Percentiles rank a stretch among this genome's conserved stretches.
Evolutionary conservation across 2,888 invertebrate species (phyloP).

Genomic region (Iphiclides podalirius): DNA sequence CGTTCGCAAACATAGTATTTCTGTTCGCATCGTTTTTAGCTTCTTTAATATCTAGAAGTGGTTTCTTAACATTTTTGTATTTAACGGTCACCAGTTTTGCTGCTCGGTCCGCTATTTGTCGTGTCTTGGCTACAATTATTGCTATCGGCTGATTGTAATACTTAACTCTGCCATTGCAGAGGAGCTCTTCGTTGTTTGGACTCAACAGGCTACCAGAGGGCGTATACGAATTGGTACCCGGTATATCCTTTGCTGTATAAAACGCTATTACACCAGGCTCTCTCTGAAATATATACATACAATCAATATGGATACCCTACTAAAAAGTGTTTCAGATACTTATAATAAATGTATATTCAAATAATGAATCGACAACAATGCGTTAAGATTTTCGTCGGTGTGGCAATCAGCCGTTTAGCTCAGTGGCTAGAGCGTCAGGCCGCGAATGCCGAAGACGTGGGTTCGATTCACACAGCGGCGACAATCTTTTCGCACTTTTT

Average conservation of each 20-base stretch:
- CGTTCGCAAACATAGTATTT: constrained; percentile 27
- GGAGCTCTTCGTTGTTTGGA: constrained; percentile 60
- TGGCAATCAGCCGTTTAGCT: too few species aligned
- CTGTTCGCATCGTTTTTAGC: constrained; percentile 39
- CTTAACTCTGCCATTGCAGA: constrained; percentile 42
- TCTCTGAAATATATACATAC: constrained; percentile 58
- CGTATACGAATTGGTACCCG: constrained; percentile 82
- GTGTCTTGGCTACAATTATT: constrained; percentile 78
- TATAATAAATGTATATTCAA: too few species aligned
- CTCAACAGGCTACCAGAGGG: constrained; percentile 36
- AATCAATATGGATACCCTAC: too few species aligned
- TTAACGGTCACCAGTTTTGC: constrained; percentile 76
- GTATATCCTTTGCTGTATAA: constrained; percentile 82
- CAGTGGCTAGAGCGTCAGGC: too few species aligned
- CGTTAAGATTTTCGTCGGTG: too few species aligned
- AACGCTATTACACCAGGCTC: constrained; percentile 82
- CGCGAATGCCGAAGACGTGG: too few species aligned
- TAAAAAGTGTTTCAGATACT: too few species aligned
- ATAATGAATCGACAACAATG: too few species aligned
- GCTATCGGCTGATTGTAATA: constrained; percentile 52
- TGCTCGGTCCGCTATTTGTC: constrained; percentile 75
- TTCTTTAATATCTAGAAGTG: constrained; percentile 42
- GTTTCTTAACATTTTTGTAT: constrained; percentile 61
- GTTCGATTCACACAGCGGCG: too few species aligned
- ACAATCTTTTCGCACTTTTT: too few species aligned